Base-by-base conservation (phyloP, 2,797 vertebrate genomes). In the Craterocephalus amniculus region DNA sequence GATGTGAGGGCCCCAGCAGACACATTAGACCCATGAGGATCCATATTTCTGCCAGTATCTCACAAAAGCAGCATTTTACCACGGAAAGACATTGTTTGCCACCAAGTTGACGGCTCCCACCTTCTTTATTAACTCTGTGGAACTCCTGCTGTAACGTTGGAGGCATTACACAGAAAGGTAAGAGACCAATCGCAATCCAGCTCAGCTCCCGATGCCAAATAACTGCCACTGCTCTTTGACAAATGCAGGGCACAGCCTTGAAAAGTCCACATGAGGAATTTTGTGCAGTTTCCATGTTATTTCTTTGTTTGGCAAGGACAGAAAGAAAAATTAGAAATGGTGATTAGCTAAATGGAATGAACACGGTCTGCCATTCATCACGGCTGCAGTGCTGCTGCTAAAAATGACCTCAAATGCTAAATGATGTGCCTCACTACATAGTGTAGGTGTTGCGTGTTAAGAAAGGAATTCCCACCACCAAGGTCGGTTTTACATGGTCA, bases 1-100 rank as follows among this genome's bases (percentile, higher is more conserved):
- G 66, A 89, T 78, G 90, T 88, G 91, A 88, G 85, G 80, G 83
- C 66, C 74, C 66, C 55, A 1, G 63, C 72, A 56, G 81, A 83
- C 78, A 74, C 67, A 70, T 80, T 72, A 76, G 82, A 85, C 58
- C 69, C 68, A 83, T 75, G 73, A 78, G 79, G 81, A 76, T 86
- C 81, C 65, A 55, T 69, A 71, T 75, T 84, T 58, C 70, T 54
- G 72, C 83, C 43, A 0, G 74, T 8, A 63, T 34, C 69, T 64
- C 79, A 89, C 88, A 91, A 92, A 89, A 81, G 80, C 74, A 20
- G 80, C 79, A 79, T 90, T 90, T 85, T 90, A 11, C 62, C 43
- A 61, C 4, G 20, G 24, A 9, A 67, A 80, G 59, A 70, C 20
- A 79, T 35, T 80, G 79, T 81, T 80, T 63, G 86, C 79, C 75